Conservation (phyloP, 2,888 invertebrate genomes). For the Cristatella mucedo region DNA sequence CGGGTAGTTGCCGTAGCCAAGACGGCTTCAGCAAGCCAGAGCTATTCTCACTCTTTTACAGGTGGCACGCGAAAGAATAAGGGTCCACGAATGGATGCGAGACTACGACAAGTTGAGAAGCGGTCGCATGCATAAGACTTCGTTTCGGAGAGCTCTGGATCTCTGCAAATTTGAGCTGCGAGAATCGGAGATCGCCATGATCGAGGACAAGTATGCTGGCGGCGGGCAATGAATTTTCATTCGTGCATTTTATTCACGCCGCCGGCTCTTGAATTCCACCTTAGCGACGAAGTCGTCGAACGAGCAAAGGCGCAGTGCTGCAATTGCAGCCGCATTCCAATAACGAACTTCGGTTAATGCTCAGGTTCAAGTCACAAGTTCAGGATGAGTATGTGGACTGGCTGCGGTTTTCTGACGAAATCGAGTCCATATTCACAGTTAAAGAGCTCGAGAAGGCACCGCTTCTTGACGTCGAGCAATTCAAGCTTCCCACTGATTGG, state of each 20-base stretch:
- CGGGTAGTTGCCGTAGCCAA: too few relatives aligned
- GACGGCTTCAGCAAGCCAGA: too few relatives aligned
- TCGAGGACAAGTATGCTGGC: conserved; percentile 37
- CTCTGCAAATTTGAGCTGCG: conserved; percentile 31
- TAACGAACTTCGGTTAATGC: too few relatives aligned
- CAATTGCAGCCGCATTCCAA: too few relatives aligned
- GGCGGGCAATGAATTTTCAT: too few relatives aligned
- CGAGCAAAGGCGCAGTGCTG: too few relatives aligned
- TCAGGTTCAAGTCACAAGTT: conserved; percentile 21
- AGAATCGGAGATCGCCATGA: conserved; percentile 29
- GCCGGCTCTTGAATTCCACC: too few relatives aligned
- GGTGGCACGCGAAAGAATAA: conserved; percentile 32
- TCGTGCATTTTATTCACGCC: too few relatives aligned
- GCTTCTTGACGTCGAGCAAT: conserved; percentile 24
- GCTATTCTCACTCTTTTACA: conserved; percentile 15
- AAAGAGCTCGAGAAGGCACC: conserved; percentile 36
- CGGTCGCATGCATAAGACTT: conserved; percentile 30
- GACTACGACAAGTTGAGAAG: conserved; percentile 38
- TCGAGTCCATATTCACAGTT: conserved; percentile 35
- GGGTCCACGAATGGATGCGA: conserved; percentile 34
- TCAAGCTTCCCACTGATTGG: conserved; percentile 29
- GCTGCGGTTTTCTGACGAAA: conserved; percentile 31
- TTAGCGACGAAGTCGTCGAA: too few relatives aligned
- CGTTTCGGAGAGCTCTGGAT: conserved; percentile 35
- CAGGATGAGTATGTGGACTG: conserved; percentile 29